Evolutionary conservation across 2,888 invertebrate species (phyloP), one percentile per base, ranked within the genome.

Genomic region (Lymantria monacha): DNA sequence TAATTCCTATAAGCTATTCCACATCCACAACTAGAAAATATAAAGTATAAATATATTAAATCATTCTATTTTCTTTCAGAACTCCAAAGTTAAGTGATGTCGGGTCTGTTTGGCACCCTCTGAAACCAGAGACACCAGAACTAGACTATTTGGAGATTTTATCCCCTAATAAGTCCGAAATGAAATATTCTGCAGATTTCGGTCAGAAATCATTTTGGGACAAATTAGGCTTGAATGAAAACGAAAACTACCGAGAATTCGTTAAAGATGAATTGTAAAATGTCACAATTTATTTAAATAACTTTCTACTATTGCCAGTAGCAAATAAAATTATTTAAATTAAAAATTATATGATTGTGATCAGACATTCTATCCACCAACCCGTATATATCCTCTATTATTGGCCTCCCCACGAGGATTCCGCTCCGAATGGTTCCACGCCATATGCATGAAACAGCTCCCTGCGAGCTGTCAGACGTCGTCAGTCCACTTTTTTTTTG

Each of bases 211-310:
- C 36, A 36, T 36, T 33, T 22, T 13, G 11, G 15, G 42, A 7
- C 33, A 72, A 36, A 11, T n/a, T 36, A 7, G 36, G 36, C 9
- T n/a, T 36, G 3, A 36, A 36, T 36, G 36, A 36, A 36, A 9
- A 36, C 7, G 36, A 36, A 36, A 36, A 36, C 7, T 36, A 36
- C 36, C 9, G 7, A 11, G 11, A 9, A 36, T n/a, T 10, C 3
- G 9, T 36, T 36, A 36, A 36, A n/a, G 36, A 36, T 36, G 36
- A 36, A 36, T 36, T 11, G n/a, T 36, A 36, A 22, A 22, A 22
- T 22, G 5, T 22, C 5, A 5, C 22, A 22, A 22, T 22, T 22
- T 5, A 22, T 22, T 11, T 36, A 3, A 11, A 2, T 11, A 11
- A 11, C 1, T 2, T 36, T 36, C 36, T n/a, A 36, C 7, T 36